phyloP scores from a whole-genome alignment of 2,888 invertebrate genomes.

The Himalopsyche kuldschensis region DNA sequence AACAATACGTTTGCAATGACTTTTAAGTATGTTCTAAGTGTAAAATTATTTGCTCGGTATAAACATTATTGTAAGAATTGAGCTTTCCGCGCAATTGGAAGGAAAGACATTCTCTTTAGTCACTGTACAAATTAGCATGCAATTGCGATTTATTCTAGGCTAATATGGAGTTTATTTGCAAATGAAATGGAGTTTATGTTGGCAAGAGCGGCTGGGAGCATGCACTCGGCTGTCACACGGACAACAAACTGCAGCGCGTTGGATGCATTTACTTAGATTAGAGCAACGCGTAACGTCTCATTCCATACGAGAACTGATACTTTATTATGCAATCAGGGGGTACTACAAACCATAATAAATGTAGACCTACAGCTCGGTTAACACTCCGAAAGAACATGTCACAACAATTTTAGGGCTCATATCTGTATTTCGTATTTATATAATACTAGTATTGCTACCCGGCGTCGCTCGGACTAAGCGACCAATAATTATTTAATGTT shows the following conservation, averaged over 20 bases:
- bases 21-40: neutral
- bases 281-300: conserved; percentile 22
- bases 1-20: too few relatives aligned
- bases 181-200: conserved; percentile 4
- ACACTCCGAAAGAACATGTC: too few relatives aligned
- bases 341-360: neutral
- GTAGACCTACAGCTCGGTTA: neutral
- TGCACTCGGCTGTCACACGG: neutral
- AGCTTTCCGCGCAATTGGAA: conserved; percentile 1
- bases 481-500: too few relatives aligned
- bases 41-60: neutral
- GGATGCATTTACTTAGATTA: conserved; percentile 14
- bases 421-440: too few relatives aligned
- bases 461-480: too few relatives aligned
- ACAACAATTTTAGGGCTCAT: too few relatives aligned
- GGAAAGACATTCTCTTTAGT: conserved; percentile 20
- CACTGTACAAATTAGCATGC: conserved; percentile 27
- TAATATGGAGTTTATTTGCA: conserved; percentile 32
- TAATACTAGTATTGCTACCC: too few relatives aligned
- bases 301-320: neutral
- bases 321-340: neutral
- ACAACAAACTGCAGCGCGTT: conserved; percentile 12
- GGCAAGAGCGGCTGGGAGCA: neutral
- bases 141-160: conserved; percentile 8
- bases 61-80: neutral